Base-by-base conservation (phyloP, 2,888 invertebrate genomes). In the Brachyopa scutellaris region DNA sequence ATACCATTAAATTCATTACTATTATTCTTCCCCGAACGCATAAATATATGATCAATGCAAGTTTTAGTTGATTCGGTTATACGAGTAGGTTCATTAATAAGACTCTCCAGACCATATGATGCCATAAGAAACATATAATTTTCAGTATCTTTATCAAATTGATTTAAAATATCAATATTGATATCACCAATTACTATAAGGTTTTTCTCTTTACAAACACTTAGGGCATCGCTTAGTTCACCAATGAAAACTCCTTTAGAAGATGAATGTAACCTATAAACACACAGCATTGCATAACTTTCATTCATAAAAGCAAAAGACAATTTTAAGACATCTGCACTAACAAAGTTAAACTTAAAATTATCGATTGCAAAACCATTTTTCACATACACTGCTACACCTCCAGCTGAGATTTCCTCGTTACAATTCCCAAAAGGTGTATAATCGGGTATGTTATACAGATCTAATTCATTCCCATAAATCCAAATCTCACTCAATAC, bases 401-500 rank as follows among this genome's bases (percentile, higher is more conserved):
- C 40, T 6, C 40, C 40, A 15, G 45, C 45, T 21, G 15, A 2
- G 21, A 9, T 21, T 21, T 1, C 1, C n/a, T 45, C 45, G 21
- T 45, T 45, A 29, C 29, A 51, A 1, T 51, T 51, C 1, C 51
- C 51, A 11, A 51, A 29, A 13, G 9, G 13, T 8, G 33, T 29
- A 29, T 51, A 29, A 5, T 29, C 51, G 7, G 29, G 29, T 21
- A 31, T 51, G 11, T 2, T 31, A 51, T 31, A 51, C 2, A 51
- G 2, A 31, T 13, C 1, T 6, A 51, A 6, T 51, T 51, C 51
- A 17, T 31, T 13, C 19, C 29, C 31, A 51, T 31, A 29, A 13
- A 51, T 31, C 62, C 36, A 64, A 29, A 64, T 33, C 45, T 64
- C 64, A 64, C 64, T 61, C 40, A 45, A 61, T 19, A 61, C 45